A percentile compares a stretch with the other conserved stretches of the same genome.
Evolutionary conservation across 2,888 invertebrate genomes (phyloP).

Genomic region (Plebejus argus): DNA sequence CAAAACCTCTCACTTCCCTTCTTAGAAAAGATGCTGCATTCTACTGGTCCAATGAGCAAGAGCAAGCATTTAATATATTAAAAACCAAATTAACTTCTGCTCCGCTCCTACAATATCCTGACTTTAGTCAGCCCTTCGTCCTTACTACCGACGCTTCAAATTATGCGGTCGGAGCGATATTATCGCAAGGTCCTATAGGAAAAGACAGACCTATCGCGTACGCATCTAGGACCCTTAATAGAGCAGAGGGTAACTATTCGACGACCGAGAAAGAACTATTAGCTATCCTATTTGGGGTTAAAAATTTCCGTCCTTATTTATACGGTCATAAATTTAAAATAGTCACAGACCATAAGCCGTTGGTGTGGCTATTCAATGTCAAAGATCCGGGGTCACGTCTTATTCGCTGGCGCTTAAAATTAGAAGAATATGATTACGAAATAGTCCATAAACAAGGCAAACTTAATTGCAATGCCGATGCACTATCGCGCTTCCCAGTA

Average conservation of each 20-base stretch:
- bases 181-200: background rate
- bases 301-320: background rate
- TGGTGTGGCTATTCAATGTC: background rate
- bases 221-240: background rate
- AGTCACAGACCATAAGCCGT: background rate
- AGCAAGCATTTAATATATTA: background rate
- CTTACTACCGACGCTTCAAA: background rate
- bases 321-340: background rate
- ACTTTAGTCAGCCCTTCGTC: background rate
- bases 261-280: background rate
- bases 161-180: background rate
- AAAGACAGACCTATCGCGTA: background rate
- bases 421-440: background rate
- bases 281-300: background rate
- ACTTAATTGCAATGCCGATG: background rate
- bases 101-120: background rate
- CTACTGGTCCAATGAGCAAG: background rate
- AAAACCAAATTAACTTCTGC: background rate
- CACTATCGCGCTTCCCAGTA: background rate
- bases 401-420: background rate
- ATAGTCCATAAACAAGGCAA: background rate
- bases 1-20: background rate
- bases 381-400: background rate
- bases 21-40: background rate
- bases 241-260: background rate